phyloP scores from a whole-genome alignment of 1,140 invertebrate genomes.

The Hypsibius dujardini region DNA sequence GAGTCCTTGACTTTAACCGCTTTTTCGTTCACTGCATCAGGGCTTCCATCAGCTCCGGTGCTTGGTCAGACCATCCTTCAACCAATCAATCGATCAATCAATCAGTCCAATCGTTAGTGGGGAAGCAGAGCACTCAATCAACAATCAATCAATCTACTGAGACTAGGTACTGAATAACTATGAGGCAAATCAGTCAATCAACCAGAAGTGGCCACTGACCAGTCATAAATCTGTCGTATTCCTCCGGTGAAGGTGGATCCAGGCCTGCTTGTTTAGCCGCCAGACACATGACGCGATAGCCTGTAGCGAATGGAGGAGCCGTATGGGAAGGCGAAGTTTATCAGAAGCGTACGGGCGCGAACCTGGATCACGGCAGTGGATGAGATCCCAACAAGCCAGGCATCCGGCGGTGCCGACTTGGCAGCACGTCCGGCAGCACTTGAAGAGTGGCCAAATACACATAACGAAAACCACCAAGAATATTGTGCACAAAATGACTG shows the following conservation, averaged over 20 bases:
- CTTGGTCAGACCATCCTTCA: background rate
- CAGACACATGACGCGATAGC: background rate
- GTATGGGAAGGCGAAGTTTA: background rate
- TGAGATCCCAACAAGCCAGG: background rate
- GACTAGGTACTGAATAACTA: too few species aligned
- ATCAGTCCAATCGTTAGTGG: too few species aligned
- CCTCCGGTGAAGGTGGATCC: background rate
- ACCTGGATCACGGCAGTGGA: background rate
- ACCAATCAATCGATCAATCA: too few species aligned
- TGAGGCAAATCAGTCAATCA: too few species aligned
- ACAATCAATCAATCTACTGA: too few species aligned
- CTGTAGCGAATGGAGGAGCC: background rate
- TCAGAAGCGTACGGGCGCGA: background rate
- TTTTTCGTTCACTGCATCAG: background rate
- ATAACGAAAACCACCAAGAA: conserved; percentile 1
- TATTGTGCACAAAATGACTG: background rate
- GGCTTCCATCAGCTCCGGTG: conserved; percentile 4
- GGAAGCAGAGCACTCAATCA: too few species aligned
- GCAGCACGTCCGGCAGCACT: conserved; percentile 4
- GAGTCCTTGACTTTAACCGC: too few species aligned
- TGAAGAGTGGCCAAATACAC: background rate
- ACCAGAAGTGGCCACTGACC: background rate
- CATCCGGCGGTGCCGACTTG: background rate
- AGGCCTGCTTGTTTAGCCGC: background rate
- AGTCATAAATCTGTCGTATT: conserved; percentile 1